Base-by-base conservation (phyloP, 2,888 invertebrate genomes). In the Eurois occulta region DNA sequence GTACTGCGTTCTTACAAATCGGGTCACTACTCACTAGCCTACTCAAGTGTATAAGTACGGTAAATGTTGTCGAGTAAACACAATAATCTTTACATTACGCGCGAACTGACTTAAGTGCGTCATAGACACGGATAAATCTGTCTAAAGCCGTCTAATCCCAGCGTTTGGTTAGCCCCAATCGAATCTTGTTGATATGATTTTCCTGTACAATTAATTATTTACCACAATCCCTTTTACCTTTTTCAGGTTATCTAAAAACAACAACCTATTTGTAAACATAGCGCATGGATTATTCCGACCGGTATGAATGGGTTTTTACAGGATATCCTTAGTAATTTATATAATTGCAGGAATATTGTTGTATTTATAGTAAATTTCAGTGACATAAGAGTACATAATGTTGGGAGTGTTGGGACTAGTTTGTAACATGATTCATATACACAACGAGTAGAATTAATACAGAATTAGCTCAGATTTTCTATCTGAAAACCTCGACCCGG, bases 371-470 rank as follows among this genome's bases (percentile, higher is more conserved):
- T 77, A 83, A 16, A 67, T 24, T 75, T 69, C 21, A n/a, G 62
- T 86, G 84, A 65, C 77, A 74, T 87, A 87, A 85, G 55, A 76
- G 24, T 70, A 16, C n/a, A 83, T 81, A 84, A 81, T 68, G 41
- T 65, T 64, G n/a, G 24, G 28, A 75, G 79, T 64, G 38, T 67
- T 60, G n/a, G 13, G 28, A 79, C 58, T 32, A 58, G 2, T 66
- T 55, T 5, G 66, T 48, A 35, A 46, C 11, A 74, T 84, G 75
- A 80, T 60, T 80, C 76, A 81, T 70, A 46, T 38, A 38, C n/a
- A 41, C 52, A 64, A 82, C n/a, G 35, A 67, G 55, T 78, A 55
- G 16, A 69, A 64, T 82, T n/a, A 74, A n/a, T 83, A 55, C 62
- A 48, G 41, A 76, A 77, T 64, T 80, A 76, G 41, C 24, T 64